Base-by-base conservation (phyloP, 2,888 invertebrate species). In the Cephus sareptanus region DNA sequence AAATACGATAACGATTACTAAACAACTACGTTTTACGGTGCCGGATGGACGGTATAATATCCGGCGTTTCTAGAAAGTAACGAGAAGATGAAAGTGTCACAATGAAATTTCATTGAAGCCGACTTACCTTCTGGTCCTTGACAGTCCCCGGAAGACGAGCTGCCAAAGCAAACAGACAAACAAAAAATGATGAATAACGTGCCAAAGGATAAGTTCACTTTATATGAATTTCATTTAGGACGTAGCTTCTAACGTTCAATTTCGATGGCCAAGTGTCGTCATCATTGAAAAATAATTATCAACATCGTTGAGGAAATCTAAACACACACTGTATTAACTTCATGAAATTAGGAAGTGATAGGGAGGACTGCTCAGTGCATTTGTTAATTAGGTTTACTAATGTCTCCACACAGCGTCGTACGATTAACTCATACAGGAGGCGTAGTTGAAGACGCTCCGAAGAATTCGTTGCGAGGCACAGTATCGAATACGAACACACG, bases 151-250 rank as follows among this genome's bases (percentile, higher is more conserved):
- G 68, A 56, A 56, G 56, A 56, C 31, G 71, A 31, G 6, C 15
- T 34, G 71, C 71, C 71, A 71, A 31, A 12, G 71, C 34, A 23
- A 31, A 31, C 12, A 71, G 23, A 23, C 3, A 35, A 35, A 35
- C 34, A 35, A 40, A 23, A 23, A 13, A 87, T 86, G 83, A 82
- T 84, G 12, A 35, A 35, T 86, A 85, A 87, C 83, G 84, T 89
- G 89, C 89, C 89, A 89, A 89, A 88, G 87, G 89, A 87, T 87
- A 87, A 85, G 86, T 86, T 87, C 84, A 84, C 85, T 86, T 89
- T 83, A 82, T 85, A 84, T 86, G 86, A 83, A 88, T 88, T 89
- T 88, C 84, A 83, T 81, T 31, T 31, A 56, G 56, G 56, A 56
- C 56, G 56, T 56, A 56, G 56, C 56, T 23, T 56, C 56, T 56